Evolutionary conservation across 2,113 vertebrate species (phyloP), one percentile per base, ranked within the genome.

Genomic region (Chitala chitala): DNA sequence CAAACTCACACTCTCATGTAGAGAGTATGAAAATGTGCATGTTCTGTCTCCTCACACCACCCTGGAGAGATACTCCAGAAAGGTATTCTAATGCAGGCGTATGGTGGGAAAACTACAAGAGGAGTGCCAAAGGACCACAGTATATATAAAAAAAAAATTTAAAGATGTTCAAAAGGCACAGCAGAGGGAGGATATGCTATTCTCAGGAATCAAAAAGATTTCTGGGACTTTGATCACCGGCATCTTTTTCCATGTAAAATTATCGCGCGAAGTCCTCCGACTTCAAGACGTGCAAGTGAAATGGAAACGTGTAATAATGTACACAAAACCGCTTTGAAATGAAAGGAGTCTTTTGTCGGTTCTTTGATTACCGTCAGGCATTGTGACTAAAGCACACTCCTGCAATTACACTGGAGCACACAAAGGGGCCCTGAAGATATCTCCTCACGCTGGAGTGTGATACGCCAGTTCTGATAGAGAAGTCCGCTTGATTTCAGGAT

Each of bases 151-250:
- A 8, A 74, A 26, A 24, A 26, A 9, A 24, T 55, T 9, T 55
- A 24, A 85, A 84, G 83, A 88, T 85, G 82, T 88, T 87, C 81
- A 86, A 86, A 87, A 84, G 82, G 82, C 84, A 82, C 71, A 80
- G 78, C 79, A 78, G 75, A 85, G 82, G 84, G 79, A 81, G 74
- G 81, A 66, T 76, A 72, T 83, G 82, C 84, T 79, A 83, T 84
- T 86, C 83, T 75, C 0, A 17, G 76, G 82, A 86, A 88, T 89
- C 84, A 89, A 86, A 88, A 86, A 86, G 86, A 87, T 85, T 86
- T 38, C 63, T 74, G 55, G 58, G 77, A 86, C 85, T 89, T 89
- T 83, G 81, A 83, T 83, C 79, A 83, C 76, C 53, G 22, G 56
- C 64, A 73, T 83, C 78, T 79, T 70, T 77, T 80, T 81, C 79